Percentiles rank a stretch among this genome's conserved stretches.
Conservation (phyloP, 1,140 invertebrate species). For the Heliconius nattereri region DNA sequence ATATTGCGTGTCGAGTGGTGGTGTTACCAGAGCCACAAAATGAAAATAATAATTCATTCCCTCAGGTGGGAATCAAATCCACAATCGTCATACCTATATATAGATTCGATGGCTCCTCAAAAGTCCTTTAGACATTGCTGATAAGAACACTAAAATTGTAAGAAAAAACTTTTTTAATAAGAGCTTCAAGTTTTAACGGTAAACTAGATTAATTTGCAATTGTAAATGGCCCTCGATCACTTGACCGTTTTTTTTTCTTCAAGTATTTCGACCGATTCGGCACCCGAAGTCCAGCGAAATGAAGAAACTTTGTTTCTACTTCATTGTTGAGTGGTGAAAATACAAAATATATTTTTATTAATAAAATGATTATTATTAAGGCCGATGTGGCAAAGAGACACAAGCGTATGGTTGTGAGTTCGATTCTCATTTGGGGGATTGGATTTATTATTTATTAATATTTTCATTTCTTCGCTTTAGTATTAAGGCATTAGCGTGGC, state of each 20-base stretch:
- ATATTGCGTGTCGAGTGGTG: no score
- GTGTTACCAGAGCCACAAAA: no score
- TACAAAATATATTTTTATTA: no score
- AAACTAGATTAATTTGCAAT: slow-evolving; percentile 40
- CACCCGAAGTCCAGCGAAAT: slow-evolving; percentile 29
- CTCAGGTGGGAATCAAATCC: no score
- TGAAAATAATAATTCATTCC: no score
- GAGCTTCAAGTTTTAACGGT: slow-evolving; percentile 26
- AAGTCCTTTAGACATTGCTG: not conserved
- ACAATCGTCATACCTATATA: no score
- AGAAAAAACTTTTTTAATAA: slow-evolving; percentile 38
- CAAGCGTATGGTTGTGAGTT: not conserved
- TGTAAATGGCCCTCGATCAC: slow-evolving; percentile 39
- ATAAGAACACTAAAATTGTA: not conserved
- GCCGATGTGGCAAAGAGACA: not conserved
- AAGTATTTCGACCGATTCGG: slow-evolving; percentile 31
- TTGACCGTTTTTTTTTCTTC: slow-evolving; percentile 33
- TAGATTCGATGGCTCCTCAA: not conserved
- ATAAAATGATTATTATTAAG: not conserved
- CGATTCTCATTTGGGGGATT: not conserved
- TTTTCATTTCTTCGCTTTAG: not conserved
- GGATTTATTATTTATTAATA: not conserved
- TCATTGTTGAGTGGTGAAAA: slow-evolving; percentile 4
- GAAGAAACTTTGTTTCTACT: slow-evolving; percentile 38
- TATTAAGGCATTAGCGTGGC: not conserved